A percentile compares a stretch with the other conserved stretches of the same genome.
These are phyloP conservation scores for Anthophora plumipes DNA, from an alignment of 2,888 invertebrate genomes.

Conservation along the genomic window DNA sequence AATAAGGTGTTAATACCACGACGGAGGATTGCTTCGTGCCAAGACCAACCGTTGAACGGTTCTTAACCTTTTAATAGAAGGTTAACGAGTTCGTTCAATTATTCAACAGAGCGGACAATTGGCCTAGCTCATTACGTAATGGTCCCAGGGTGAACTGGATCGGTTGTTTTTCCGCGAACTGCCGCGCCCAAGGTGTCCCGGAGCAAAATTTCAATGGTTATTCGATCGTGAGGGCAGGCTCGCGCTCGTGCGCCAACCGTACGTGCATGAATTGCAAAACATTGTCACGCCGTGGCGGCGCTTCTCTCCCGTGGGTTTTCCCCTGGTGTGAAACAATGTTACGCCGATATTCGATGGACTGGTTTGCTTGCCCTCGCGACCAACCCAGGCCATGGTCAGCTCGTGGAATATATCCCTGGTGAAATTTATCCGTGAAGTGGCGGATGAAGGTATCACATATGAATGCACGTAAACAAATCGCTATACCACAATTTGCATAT, in stretches of 20 bases:
- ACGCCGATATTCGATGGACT: conserved; percentile 63
- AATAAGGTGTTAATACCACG: no score
- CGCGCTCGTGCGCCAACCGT: neutral
- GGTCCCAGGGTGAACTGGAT: neutral
- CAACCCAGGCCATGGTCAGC: conserved; percentile 15
- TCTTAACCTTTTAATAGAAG: neutral
- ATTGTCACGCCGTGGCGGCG: conserved; percentile 34
- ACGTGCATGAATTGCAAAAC: conserved; percentile 58
- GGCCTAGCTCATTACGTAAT: conserved; percentile 23
- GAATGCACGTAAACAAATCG: conserved; percentile 23
- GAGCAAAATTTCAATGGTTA: conserved; percentile 50
- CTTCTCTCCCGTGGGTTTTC: conserved; percentile 38
- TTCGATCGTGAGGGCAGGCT: conserved; percentile 23
- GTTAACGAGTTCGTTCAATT: neutral
- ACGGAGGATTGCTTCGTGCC: neutral
- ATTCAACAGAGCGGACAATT: neutral
- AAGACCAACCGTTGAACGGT: neutral
- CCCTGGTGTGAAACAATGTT: conserved; percentile 53
- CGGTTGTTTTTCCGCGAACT: conserved; percentile 26
- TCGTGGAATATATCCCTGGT: conserved; percentile 37
- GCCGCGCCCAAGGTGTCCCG: conserved; percentile 13
- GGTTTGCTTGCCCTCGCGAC: conserved; percentile 49
- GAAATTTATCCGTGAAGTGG: conserved; percentile 58
- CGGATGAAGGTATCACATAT: conserved; percentile 43
- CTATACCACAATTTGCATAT: no score